Evolutionary conservation across 1,140 invertebrate genomes (phyloP).

Genomic region (Mesaphorura yosii): DNA sequence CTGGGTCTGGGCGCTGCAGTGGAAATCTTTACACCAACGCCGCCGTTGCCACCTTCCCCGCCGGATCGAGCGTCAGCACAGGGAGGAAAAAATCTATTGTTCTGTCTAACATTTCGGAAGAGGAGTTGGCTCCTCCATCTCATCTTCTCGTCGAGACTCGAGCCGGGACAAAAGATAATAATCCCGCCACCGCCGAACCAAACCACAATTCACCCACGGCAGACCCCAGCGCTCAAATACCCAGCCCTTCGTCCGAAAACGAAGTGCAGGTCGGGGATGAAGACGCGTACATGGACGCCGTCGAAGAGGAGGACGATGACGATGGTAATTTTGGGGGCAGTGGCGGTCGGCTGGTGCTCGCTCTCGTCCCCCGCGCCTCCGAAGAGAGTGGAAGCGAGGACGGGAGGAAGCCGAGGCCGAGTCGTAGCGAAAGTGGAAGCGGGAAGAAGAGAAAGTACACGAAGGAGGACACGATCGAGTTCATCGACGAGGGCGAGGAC

Average conservation of each 20-base stretch:
- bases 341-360: not conserved
- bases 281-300: slow-evolving; percentile 11
- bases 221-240: not conserved
- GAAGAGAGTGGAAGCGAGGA: not conserved
- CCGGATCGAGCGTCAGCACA: too few relatives aligned
- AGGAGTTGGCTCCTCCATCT: slow-evolving; percentile 12
- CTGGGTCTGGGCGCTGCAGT: slow-evolving; percentile 6
- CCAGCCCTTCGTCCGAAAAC: not conserved
- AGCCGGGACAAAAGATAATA: not conserved
- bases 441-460: not conserved
- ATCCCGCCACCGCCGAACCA: not conserved
- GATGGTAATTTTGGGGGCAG: slow-evolving; percentile 2
- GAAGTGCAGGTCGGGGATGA: slow-evolving; percentile 12
- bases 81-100: slow-evolving; percentile 15
- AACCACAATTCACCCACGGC: not conserved
- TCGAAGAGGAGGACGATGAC: slow-evolving; percentile 4
- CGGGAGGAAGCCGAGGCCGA: not conserved
- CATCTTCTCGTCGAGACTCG: not conserved
- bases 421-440: slow-evolving; percentile 1
- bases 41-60: too few relatives aligned
- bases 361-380: not conserved
- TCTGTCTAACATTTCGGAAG: slow-evolving; percentile 21
- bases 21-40: too few relatives aligned
- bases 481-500: not conserved
- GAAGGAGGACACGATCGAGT: not conserved